phyloP scores from a whole-genome alignment of 2,888 invertebrate genomes.

The Molorchus minor region DNA sequence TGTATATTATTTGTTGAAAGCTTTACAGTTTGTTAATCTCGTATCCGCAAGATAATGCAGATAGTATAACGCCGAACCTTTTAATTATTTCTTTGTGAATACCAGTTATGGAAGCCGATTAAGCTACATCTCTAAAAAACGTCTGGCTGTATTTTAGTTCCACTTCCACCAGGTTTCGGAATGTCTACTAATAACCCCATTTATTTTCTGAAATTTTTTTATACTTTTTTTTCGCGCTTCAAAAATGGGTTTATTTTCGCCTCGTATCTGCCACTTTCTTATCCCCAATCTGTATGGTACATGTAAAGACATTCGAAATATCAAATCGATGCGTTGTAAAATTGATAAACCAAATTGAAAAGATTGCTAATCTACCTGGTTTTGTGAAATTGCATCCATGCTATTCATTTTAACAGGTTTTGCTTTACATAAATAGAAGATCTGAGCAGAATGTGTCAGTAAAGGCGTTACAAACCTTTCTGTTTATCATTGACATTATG shows the following conservation, averaged over 20 bases:
- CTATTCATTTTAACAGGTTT: background rate
- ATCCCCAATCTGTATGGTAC: background rate
- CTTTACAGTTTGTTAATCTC: constrained; percentile 1
- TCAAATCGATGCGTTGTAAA: background rate
- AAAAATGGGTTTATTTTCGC: background rate
- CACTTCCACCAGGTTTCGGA: background rate
- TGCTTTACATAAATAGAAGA: background rate
- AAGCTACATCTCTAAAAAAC: background rate
- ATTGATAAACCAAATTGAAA: background rate
- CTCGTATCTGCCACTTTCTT: background rate
- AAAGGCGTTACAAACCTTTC: background rate
- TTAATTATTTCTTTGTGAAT: background rate
- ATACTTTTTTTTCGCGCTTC: background rate
- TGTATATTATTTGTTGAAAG: background rate
- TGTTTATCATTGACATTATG: background rate
- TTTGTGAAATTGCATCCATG: background rate
- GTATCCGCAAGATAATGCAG: constrained; percentile 4
- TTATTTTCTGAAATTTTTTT: background rate
- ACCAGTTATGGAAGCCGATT: background rate
- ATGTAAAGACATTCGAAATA: background rate
- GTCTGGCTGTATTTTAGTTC: background rate
- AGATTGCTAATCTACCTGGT: background rate
- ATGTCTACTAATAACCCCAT: background rate
- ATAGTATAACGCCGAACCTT: background rate
- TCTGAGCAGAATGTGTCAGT: background rate